phyloP scores from a whole-genome alignment of 2,113 vertebrate species.

The Glaucidium brasilianum region DNA sequence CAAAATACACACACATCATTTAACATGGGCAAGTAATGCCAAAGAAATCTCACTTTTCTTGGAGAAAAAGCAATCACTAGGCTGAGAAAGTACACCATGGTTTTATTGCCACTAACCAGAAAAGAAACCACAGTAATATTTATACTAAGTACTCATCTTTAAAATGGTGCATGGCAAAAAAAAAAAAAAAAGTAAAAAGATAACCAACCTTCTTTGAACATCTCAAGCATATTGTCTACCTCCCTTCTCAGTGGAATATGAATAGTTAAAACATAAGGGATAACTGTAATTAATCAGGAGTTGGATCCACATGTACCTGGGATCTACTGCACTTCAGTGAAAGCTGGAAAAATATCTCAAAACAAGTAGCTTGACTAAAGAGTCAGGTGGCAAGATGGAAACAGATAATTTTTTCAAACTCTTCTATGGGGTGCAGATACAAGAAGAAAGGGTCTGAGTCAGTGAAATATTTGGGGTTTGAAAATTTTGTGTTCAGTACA shows the following conservation, averaged over 20 bases:
- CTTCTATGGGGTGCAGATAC: not conserved
- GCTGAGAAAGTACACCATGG: not conserved
- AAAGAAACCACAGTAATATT: not conserved
- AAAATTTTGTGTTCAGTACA: not conserved
- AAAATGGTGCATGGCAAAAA: not conserved
- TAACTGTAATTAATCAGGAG: not conserved
- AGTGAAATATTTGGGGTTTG: not conserved
- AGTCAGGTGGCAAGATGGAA: not conserved
- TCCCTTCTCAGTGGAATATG: not conserved
- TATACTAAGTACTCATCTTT: not conserved
- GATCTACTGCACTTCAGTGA: not conserved
- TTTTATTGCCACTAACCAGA: not conserved
- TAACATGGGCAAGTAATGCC: not conserved
- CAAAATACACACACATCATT: not conserved
- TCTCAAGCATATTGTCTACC: not conserved
- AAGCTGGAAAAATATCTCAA: not conserved
- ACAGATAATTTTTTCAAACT: not conserved
- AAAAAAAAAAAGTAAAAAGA: not conserved
- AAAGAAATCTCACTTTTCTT: not conserved
- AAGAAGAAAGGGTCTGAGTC: not conserved
- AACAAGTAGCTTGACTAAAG: not conserved
- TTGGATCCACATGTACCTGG: not conserved
- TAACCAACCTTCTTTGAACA: not conserved
- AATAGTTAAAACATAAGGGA: not conserved
- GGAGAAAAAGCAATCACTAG: not conserved